Evolutionary conservation across 2,113 vertebrate genomes (phyloP).

Genomic region (Morone saxatilis): DNA sequence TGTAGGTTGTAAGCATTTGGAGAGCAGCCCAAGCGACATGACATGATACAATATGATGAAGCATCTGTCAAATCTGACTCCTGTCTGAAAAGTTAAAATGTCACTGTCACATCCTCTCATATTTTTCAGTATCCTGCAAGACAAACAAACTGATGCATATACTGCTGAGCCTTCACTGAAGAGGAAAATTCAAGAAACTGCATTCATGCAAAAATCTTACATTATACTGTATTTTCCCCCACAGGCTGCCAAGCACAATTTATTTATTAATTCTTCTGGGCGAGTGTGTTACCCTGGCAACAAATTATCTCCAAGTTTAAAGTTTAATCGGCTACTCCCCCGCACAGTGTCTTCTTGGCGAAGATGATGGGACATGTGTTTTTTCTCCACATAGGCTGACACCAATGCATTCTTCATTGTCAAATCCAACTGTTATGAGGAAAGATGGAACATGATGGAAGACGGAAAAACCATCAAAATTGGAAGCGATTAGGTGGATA

Average conservation of each 20-base stretch:
- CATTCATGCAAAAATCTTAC: slow-evolving; percentile 17
- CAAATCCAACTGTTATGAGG: slow-evolving; percentile 22
- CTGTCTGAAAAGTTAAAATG: slow-evolving; percentile 40
- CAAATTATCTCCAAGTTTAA: slow-evolving; percentile 71
- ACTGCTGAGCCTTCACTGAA: slow-evolving; percentile 30
- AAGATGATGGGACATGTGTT: slow-evolving; percentile 51
- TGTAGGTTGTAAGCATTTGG: background rate
- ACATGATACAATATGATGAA: slow-evolving; percentile 42
- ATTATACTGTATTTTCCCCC: slow-evolving; percentile 4
- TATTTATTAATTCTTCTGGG: slow-evolving; percentile 64
- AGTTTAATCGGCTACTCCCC: slow-evolving; percentile 65
- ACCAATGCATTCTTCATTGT: slow-evolving; percentile 11
- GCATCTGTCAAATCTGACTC: slow-evolving; percentile 46
- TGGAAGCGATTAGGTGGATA: background rate
- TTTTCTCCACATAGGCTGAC: slow-evolving; percentile 31
- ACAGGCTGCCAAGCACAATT: slow-evolving; percentile 40
- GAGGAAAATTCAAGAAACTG: background rate
- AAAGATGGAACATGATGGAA: background rate
- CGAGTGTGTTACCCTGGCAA: slow-evolving; percentile 63
- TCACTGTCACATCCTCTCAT: slow-evolving; percentile 30
- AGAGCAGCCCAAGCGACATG: background rate
- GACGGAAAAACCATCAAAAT: background rate
- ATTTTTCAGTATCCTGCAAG: slow-evolving; percentile 24
- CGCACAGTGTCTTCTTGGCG: slow-evolving; percentile 57
- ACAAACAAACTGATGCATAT: slow-evolving; percentile 31